phyloP scores from a whole-genome alignment of 2,113 vertebrate species.

The Lycaon pictus region DNA sequence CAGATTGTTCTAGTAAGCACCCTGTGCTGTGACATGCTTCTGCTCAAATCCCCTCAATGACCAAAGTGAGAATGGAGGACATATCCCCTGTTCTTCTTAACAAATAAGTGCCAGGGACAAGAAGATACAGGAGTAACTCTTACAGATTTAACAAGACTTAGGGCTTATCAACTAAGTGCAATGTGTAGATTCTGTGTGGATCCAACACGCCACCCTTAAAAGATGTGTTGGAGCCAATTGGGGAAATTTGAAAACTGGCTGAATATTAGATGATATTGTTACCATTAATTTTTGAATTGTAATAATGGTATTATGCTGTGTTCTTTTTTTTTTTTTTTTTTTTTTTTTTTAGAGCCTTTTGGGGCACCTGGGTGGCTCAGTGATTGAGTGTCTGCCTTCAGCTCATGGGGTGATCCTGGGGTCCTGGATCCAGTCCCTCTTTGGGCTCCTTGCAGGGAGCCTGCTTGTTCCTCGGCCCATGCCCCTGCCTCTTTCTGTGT shows the following conservation, averaged over 20 bases:
- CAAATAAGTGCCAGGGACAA: not conserved
- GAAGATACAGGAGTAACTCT: fast-evolving
- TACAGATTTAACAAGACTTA: not conserved
- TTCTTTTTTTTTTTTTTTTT: not conserved
- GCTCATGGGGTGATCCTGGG: too few relatives aligned
- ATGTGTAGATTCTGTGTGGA: not conserved
- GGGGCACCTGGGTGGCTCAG: too few relatives aligned
- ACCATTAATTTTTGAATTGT: not conserved
- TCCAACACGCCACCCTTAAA: not conserved
- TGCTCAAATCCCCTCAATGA: not conserved
- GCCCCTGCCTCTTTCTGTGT: too few relatives aligned
- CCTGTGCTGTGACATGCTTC: not conserved
- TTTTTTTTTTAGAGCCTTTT: too few relatives aligned
- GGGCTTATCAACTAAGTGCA: not conserved
- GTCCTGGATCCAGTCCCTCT: too few relatives aligned
- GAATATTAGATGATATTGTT: not conserved
- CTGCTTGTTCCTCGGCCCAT: too few relatives aligned
- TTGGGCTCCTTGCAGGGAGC: too few relatives aligned
- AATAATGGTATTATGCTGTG: not conserved
- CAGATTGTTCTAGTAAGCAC: not conserved
- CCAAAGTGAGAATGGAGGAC: too few relatives aligned
- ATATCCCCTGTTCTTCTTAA: not conserved
- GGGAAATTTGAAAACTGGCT: not conserved
- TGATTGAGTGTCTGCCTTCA: too few relatives aligned
- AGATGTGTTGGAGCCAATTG: not conserved